Conservation (phyloP, 2,797 vertebrate genomes). For the Anguilla marmorata region DNA sequence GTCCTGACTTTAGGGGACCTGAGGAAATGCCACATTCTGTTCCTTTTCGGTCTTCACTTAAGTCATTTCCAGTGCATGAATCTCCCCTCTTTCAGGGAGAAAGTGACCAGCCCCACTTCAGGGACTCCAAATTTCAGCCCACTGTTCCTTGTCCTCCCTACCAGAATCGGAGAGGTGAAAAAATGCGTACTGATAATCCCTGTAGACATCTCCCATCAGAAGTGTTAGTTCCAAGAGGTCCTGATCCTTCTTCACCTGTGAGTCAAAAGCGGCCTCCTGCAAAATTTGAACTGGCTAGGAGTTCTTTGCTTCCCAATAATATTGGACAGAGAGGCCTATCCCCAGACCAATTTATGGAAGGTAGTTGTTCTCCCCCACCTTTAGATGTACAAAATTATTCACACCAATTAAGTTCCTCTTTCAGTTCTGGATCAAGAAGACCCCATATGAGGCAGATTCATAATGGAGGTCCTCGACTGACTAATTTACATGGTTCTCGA, state of each 20-base stretch:
- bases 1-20: conserved; percentile 18
- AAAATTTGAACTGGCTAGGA: conserved; percentile 56
- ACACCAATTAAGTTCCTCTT: conserved; percentile 59
- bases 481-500: conserved; percentile 64
- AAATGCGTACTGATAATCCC: conserved; percentile 64
- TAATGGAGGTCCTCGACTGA: conserved; percentile 57
- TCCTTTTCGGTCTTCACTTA: conserved; percentile 14
- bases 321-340: conserved; percentile 55
- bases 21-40: neutral
- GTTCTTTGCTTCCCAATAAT: conserved; percentile 45
- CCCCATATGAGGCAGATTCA: conserved; percentile 55
- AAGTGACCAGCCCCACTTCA: conserved; percentile 63
- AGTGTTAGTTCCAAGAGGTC: conserved; percentile 56
- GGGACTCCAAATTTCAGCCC: conserved; percentile 42
- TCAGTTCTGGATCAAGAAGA: conserved; percentile 66
- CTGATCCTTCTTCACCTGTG: conserved; percentile 54
- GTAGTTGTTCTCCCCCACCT: conserved; percentile 45
- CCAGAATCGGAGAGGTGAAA: conserved; percentile 52
- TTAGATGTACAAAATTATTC: conserved; percentile 53
- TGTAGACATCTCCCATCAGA: conserved; percentile 59
- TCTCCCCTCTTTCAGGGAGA: conserved; percentile 50
- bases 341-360: conserved; percentile 67
- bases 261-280: conserved; percentile 60
- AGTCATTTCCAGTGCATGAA: neutral
- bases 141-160: conserved; percentile 20